phyloP scores from a whole-genome alignment of 2,113 vertebrate species.

The Taurulus bubalis region DNA sequence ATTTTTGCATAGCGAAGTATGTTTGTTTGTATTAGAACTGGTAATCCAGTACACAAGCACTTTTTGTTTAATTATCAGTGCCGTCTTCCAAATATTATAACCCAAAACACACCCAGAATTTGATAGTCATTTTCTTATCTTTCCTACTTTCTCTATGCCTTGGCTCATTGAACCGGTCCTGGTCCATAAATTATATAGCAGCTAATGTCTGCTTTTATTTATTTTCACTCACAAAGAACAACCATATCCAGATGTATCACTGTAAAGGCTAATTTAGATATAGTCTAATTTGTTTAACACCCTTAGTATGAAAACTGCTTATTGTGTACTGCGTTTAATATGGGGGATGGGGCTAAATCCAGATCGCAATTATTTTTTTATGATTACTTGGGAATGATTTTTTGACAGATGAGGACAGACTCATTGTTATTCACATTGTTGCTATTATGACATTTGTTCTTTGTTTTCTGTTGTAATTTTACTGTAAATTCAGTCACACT shows the following conservation, averaged over 20 bases:
- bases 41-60: constrained; percentile 26
- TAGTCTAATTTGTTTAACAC: constrained; percentile 12
- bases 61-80: constrained; percentile 40
- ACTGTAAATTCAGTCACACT: constrained; percentile 82
- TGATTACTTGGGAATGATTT: constrained; percentile 39
- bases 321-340: constrained; percentile 30
- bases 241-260: constrained; percentile 36
- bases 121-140: neutral
- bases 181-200: constrained; percentile 22
- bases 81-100: constrained; percentile 31
- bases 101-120: constrained; percentile 7
- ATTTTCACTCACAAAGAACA: constrained; percentile 52
- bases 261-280: constrained; percentile 57
- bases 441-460: neutral
- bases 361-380: constrained; percentile 32
- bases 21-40: constrained; percentile 18
- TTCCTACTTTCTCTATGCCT: neutral
- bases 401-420: constrained; percentile 52
- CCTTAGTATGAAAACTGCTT: constrained; percentile 44
- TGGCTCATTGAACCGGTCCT: constrained; percentile 14
- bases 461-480: constrained; percentile 59
- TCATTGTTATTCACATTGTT: constrained; percentile 3
- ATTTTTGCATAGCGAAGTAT: constrained; percentile 8
- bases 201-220: constrained; percentile 65
- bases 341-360: constrained; percentile 17